phyloP scores from a whole-genome alignment of 2,797 vertebrate species.

The Apogon talboti region DNA sequence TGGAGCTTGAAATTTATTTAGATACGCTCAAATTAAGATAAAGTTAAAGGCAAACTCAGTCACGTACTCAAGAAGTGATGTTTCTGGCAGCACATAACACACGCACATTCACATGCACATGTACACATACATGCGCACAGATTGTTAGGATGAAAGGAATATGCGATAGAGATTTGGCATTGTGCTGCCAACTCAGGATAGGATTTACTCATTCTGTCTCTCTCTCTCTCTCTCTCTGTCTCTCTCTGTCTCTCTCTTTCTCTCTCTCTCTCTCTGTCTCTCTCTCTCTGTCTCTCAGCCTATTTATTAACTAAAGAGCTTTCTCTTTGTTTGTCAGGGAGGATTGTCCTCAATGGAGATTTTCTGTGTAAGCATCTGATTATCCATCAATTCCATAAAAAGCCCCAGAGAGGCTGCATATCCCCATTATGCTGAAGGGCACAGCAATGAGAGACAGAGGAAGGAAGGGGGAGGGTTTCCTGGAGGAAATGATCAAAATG shows the following conservation, averaged over 20 bases:
- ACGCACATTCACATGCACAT: neutral
- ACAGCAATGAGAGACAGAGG: conserved; percentile 67
- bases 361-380: conserved; percentile 82
- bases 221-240: conserved; percentile 31
- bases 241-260: conserved; percentile 32
- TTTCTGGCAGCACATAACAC: conserved; percentile 45
- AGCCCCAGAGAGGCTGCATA: conserved; percentile 71
- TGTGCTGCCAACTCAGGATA: conserved; percentile 63
- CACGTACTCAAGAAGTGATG: conserved; percentile 48
- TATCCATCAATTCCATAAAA: conserved; percentile 82
- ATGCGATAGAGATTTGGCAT: conserved; percentile 68
- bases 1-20: conserved; percentile 70
- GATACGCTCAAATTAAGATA: conserved; percentile 70
- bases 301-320: conserved; percentile 83
- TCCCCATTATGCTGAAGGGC: conserved; percentile 75
- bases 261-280: conserved; percentile 36
- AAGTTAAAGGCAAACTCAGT: conserved; percentile 54
- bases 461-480: conserved; percentile 44
- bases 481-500: conserved; percentile 66
- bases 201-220: conserved; percentile 57
- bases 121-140: conserved; percentile 17
- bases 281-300: conserved; percentile 64
- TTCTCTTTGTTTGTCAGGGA: conserved; percentile 79
- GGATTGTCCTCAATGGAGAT: conserved; percentile 79
- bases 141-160: conserved; percentile 66